Evolutionary conservation across 2,113 vertebrate genomes (phyloP), one percentile per base, ranked within the genome.

Genomic region (Ursus arctos): DNA sequence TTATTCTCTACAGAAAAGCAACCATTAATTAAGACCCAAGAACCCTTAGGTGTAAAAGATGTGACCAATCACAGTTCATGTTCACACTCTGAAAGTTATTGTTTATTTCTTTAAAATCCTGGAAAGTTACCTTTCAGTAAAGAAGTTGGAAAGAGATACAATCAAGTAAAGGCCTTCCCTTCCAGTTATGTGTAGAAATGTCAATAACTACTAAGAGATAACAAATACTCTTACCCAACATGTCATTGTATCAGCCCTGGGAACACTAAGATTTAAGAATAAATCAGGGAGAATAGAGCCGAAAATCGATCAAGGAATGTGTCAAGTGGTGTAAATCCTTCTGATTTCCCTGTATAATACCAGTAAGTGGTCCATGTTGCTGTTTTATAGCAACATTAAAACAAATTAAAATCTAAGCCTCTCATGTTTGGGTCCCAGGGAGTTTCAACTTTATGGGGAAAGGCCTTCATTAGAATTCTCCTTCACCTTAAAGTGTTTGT

Each of bases 401-500:
- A 94, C 36, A 47, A 72, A 63, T 72, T 69, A 69, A 69, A 90
- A 97, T 84, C 33, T 71, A 95, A 88, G 31, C 24, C 16, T 72
- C 93, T 71, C 26, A 87, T 28, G 84, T 95, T 87, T 88, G 51
- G 22, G 47, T 84, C 61, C 55, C 36, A 86, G 51, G 26, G 69
- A 51, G 24, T 97, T 98, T 98, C 95, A 98, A 97, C 96, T 98
- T 76, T 90, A 98, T 69, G 94, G 92, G 98, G 98, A 98, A 99
- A 98, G 97, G 96, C 65, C 88, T 98, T 98, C 95, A 96, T 99
- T 98, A 98, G 98, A 98, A 96, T 98, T 98, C 95, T 96, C 98
- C 92, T 98, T 98, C 97, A 98, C 97, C 98, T 98, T 98, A 98
- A 96, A 98, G 89, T 98, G 91, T 98, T 99, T 98, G 97, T 98